These are phyloP conservation scores for Rhimphoctona megacephalus DNA, from an alignment of 2,888 invertebrate species.

Conservation along the genomic window DNA sequence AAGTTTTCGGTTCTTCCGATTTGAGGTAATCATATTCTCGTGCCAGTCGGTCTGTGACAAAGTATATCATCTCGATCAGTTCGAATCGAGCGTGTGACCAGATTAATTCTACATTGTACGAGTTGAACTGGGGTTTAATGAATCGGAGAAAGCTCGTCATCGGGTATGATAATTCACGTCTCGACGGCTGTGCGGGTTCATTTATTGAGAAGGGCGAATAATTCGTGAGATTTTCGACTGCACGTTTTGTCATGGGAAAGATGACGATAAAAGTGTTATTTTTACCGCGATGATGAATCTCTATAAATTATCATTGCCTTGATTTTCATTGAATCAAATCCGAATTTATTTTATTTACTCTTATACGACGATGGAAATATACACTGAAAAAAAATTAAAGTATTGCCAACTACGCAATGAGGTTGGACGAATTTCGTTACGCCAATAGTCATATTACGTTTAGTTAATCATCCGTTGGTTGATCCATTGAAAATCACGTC, in stretches of 20 bases:
- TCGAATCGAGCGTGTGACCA: conserved; percentile 55
- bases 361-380: background rate
- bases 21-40: conserved; percentile 29
- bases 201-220: conserved; percentile 4
- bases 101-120: conserved; percentile 53
- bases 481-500: too few species aligned
- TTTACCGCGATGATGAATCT: background rate
- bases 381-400: too few species aligned
- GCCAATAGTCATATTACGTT: too few species aligned
- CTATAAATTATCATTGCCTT: background rate
- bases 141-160: conserved; percentile 52
- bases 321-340: background rate
- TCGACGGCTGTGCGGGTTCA: conserved; percentile 26
- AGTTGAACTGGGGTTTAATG: conserved; percentile 41
- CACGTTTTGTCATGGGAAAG: conserved; percentile 3
- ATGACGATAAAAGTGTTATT: background rate
- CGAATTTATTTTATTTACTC: background rate
- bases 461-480: too few species aligned
- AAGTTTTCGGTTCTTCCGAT: conserved; percentile 20
- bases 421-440: too few species aligned
- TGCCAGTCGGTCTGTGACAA: conserved; percentile 30
- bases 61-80: conserved; percentile 32
- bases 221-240: conserved; percentile 9
- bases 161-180: conserved; percentile 32
- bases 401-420: too few species aligned